Base-by-base conservation (phyloP, 2,888 invertebrate genomes). In the Parnassius apollo region DNA sequence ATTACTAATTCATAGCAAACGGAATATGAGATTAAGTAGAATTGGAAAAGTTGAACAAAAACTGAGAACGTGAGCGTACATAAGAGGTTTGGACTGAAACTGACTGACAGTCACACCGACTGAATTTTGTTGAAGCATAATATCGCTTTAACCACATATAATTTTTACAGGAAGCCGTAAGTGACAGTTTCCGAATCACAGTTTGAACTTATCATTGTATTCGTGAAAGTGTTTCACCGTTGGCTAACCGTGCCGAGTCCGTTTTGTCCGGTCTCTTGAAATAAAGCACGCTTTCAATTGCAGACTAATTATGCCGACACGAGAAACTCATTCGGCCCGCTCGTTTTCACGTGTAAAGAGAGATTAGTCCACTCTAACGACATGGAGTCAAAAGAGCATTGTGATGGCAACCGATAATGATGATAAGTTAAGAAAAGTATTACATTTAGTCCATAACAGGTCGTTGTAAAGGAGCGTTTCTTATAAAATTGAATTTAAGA, bases 271-370 rank as follows among this genome's bases (percentile, higher is more conserved):
- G 83, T 78, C 81, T 81, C 83, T 85, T 86, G 85, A 89, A 91
- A 90, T 91, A 90, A 91, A 86, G 88, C 88, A 85, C 85, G 87
- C 89, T 87, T 90, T 90, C 89, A 91, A 91, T 91, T 90, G 89
- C 85, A 88, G 81, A 90, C 88, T 91, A 91, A 91, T 91, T 91
- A 91, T 91, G 86, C 87, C 81, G 82, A 90, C 91, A 91, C 88
- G 91, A 91, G 88, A 87, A 89, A 86, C 87, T 85, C 89, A 88
- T 91, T 89, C 86, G 85, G 83, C 73, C 77, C 83, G 83, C 82
- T 81, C 82, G 83, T 88, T 88, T 89, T 88, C 87, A 85, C 85
- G 82, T 88, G 88, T 89, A 83, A 86, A 88, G 83, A 81, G 78
- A 90, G 91, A 91, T 91, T 91, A 91, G 91, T 90, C 78, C 82